Base-by-base conservation (phyloP, 2,888 invertebrate genomes). In the Meganola albula region DNA sequence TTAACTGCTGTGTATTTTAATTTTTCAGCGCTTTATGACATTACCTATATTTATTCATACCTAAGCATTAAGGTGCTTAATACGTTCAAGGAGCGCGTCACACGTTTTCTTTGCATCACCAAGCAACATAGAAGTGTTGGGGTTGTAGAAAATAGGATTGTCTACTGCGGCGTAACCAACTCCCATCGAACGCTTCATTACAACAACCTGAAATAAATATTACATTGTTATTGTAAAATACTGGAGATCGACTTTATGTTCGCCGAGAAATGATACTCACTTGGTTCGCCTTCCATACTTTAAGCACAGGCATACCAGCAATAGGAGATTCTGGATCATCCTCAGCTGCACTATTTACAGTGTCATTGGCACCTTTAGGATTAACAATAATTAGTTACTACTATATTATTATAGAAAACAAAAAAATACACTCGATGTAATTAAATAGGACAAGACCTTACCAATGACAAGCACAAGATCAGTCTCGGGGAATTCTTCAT, bases 91-190 rank as follows among this genome's bases (percentile, higher is more conserved):
- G 8, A 96, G 87, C 7, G 92, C 90, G 68, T 96, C 95, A 68
- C 95, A 96, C 4, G 94, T 95, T 73, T 95, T 94, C 89, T 96
- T 96, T 29, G 96, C 96, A 67, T 96, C 96, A 21, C 96, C 96
- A 12, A 96, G 87, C 64, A 96, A 87, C 96, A 96, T 92, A 27
- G 90, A 88, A 0, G 95, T 94, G 83, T 96, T 96, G 10, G 91
- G 89, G 70, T 95, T 95, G 87, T 95, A 96, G 88, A 96, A 96
- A 47, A 96, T 91, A 4, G 96, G 96, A 75, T 96, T 96, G 74
- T 96, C 96, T 1, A 96, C 96, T 0, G 96, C 96, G 0, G 96
- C 96, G 71, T 96, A 96, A 1, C 96, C 91, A 1, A 95, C 95
- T 29, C 95, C 95, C 59, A 95, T 88, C 0, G 95, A 93, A 53